Evolutionary conservation across 2,113 vertebrate species (phyloP).

Genomic region (Phaetusa simplex): DNA sequence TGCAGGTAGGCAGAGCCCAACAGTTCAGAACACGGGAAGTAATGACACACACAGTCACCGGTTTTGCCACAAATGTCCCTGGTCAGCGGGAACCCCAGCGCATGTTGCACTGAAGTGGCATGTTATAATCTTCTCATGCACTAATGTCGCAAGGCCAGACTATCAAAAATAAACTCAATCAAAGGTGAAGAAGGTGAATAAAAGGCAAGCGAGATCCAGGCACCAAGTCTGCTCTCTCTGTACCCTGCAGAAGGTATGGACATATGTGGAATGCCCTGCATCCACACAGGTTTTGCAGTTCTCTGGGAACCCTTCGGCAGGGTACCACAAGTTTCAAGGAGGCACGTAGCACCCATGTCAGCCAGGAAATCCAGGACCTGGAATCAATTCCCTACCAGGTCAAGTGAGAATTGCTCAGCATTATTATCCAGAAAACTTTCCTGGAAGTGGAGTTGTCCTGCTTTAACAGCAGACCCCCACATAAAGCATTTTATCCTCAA

Average conservation of each 20-base stretch:
- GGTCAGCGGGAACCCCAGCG: neutral
- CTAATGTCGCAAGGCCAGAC: neutral
- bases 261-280: neutral
- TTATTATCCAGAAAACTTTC: neutral
- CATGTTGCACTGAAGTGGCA: neutral
- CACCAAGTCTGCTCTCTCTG: neutral
- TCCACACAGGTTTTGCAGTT: neutral
- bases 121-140: neutral
- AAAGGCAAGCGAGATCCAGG: neutral
- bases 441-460: neutral
- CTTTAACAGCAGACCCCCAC: neutral
- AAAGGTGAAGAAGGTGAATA: neutral
- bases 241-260: neutral
- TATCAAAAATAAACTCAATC: neutral
- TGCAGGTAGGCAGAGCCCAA: neutral
- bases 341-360: fast-evolving
- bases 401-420: neutral
- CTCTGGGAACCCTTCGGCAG: neutral
- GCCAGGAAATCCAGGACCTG: neutral
- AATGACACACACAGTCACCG: neutral
- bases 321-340: neutral
- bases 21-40: neutral
- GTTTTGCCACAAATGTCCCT: neutral
- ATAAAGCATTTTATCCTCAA: neutral
- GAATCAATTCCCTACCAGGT: neutral